These are phyloP conservation scores for Gallinago stenura DNA, from an alignment of 2,797 vertebrate species.

Conservation along the genomic window DNA sequence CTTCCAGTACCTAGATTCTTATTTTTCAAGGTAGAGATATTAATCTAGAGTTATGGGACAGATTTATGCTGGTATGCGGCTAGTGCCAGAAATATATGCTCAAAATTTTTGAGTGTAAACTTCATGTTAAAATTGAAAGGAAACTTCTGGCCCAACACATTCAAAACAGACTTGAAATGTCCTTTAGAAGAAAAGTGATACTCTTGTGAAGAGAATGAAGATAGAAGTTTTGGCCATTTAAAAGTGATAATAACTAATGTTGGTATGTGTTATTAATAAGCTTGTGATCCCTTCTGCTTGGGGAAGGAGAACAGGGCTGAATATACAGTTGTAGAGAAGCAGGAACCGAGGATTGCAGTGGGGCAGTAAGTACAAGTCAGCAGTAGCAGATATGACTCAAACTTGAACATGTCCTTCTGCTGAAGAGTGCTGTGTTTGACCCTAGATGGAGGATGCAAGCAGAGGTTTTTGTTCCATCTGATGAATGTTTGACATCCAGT, in stretches of 20 bases:
- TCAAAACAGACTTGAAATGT: neutral
- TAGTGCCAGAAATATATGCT: neutral
- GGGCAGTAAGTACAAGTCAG: neutral
- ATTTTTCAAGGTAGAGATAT: neutral
- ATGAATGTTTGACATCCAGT: neutral
- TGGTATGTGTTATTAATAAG: neutral
- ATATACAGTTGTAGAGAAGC: accelerated
- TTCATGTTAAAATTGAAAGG: neutral
- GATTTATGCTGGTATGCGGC: neutral
- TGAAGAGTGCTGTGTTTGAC: neutral
- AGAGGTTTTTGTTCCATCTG: neutral
- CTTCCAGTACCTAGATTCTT: neutral
- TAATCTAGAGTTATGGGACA: neutral
- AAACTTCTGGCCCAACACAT: neutral
- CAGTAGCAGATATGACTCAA: neutral
- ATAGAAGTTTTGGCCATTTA: neutral
- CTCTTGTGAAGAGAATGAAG: neutral
- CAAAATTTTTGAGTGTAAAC: neutral
- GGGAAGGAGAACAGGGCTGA: neutral
- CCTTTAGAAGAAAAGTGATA: neutral
- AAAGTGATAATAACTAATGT: neutral
- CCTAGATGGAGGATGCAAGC: neutral
- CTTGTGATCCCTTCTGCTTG: neutral
- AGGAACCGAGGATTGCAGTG: neutral
- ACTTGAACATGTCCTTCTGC: neutral